Evolutionary conservation across 2,113 vertebrate species (phyloP).

Genomic region (Burhinus bistriatus): DNA sequence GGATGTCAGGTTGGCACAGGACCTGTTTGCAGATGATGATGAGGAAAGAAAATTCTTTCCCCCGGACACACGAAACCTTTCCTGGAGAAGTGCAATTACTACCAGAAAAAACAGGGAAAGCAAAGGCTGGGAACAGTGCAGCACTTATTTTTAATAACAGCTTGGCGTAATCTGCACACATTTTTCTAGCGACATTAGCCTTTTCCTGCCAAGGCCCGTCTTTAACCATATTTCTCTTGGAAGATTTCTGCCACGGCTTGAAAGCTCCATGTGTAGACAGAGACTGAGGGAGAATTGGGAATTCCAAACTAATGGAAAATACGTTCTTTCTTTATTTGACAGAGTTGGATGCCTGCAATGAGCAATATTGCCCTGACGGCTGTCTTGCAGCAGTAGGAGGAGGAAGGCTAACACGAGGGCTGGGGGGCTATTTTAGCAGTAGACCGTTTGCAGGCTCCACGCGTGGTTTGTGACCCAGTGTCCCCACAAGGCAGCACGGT

Average conservation of each 20-base stretch:
- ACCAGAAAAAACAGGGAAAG: background rate
- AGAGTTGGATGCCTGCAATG: background rate
- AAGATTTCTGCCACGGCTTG: background rate
- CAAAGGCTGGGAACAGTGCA: background rate
- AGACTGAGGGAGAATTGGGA: background rate
- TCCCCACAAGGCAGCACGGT: rapidly evolving
- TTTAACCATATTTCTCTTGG: background rate
- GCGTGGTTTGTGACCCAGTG: rapidly evolving
- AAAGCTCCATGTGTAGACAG: background rate
- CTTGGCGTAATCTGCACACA: conserved; percentile 26
- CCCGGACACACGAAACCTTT: background rate
- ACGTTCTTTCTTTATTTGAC: background rate
- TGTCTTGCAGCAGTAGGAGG: background rate
- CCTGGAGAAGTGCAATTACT: background rate
- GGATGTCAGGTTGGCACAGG: background rate
- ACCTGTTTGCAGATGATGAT: background rate
- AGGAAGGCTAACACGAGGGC: background rate
- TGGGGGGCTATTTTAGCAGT: background rate
- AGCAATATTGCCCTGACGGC: background rate
- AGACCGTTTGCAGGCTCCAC: background rate
- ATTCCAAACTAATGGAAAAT: background rate
- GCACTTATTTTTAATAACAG: conserved; percentile 38
- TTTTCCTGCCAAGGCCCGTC: conserved; percentile 46
- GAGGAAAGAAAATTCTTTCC: background rate
- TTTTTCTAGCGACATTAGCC: background rate